Percentiles rank a stretch among this genome's conserved stretches.
phyloP scores from a whole-genome alignment of 2,797 vertebrate species.

The Yasuhikotakia modesta region DNA sequence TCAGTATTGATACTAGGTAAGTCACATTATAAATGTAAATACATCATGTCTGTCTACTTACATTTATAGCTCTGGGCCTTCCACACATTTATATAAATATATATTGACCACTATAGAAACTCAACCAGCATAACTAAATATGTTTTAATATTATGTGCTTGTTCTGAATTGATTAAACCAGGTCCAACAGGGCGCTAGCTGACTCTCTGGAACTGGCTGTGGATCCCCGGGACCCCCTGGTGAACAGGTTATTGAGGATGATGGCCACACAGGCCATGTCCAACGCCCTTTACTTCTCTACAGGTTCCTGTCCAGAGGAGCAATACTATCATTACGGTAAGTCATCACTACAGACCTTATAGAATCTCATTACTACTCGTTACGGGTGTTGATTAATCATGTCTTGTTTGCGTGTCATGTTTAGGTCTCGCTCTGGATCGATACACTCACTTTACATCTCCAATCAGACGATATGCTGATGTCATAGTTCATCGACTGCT shows the following conservation, averaged over 20 bases:
- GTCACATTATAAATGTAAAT: neutral
- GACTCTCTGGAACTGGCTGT: constrained; percentile 88
- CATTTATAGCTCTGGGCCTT: too few species aligned
- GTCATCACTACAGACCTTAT: neutral
- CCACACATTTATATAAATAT: too few species aligned
- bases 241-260: constrained; percentile 86
- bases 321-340: constrained; percentile 91
- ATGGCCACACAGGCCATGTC: constrained; percentile 97
- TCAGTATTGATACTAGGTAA: constrained; percentile 87
- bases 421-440: constrained; percentile 90
- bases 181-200: constrained; percentile 90
- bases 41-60: neutral
- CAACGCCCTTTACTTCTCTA: constrained; percentile 92
- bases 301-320: constrained; percentile 79
- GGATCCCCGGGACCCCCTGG: constrained; percentile 84
- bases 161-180: constrained; percentile 63
- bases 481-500: constrained; percentile 89
- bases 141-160: neutral
- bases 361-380: neutral
- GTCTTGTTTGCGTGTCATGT: neutral
- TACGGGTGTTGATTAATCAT: neutral
- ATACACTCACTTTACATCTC: constrained; percentile 98
- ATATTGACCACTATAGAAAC: too few species aligned
- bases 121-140: too few species aligned
- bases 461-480: constrained; percentile 95